Evolutionary conservation across 2,113 vertebrate species (phyloP), one percentile per base, ranked within the genome.

Genomic region (Empidonax alnorum): DNA sequence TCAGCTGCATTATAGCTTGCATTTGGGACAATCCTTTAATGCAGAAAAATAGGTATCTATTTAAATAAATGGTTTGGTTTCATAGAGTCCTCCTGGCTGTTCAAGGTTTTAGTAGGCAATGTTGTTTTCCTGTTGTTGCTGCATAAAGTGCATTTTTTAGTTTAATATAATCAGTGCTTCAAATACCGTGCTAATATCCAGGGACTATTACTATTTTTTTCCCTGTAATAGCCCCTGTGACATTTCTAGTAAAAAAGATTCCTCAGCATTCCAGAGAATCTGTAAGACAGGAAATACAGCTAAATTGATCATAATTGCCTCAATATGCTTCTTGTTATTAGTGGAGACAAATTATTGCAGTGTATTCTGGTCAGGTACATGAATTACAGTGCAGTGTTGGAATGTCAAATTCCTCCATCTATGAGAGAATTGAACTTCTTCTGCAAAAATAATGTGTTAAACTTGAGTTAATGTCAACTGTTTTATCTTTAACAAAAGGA

Each of bases 1-100:
- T 89, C 53, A 87, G 31, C 30, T 78, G 61, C 24, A 9, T 63
- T 87, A 75, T 31, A 73, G 24, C 13, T 84, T 78, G 89, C 41
- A 68, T 92, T 87, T 73, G 66, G 62, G 81, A 77, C 81, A 87
- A 74, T 90, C 14, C 19, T 86, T 86, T 78, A 92, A 78, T 75
- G 76, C 10, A 63, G 59, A 84, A 92, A 87, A 83, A 78, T 10
- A 90, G 23, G 19, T 59, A 6, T n/a, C 47, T 89, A 11, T 74
- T 90, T 80, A 68, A 89, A 39, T 76, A 85, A 72, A 25, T 80
- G n/a, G 2, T 52, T 81, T 67, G 19, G 12, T 92, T 88, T 84
- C 20, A n/a, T 17, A 27, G 72, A 47, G 12, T 81, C 87, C 39
- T 89, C 21, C 52, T 89, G 68, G 3, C 35, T 89, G 14, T 63